A percentile compares a stretch with the other conserved stretches of the same genome.
Conservation (phyloP, 1,140 invertebrate genomes). For the Cherax destructor region DNA sequence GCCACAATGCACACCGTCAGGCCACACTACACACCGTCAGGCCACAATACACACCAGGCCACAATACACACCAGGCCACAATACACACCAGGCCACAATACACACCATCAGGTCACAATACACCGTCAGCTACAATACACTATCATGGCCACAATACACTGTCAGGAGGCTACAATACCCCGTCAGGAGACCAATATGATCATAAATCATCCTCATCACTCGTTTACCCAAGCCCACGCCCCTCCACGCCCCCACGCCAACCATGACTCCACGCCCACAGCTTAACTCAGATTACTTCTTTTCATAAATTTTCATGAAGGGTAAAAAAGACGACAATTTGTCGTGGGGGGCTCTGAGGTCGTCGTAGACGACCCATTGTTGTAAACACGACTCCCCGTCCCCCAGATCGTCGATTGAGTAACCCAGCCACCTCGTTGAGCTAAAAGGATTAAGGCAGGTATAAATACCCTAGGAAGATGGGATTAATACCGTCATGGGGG, state of each 20-base stretch:
- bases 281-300: conserved; percentile 22
- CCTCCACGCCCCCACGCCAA: too few species aligned
- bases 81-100: too few species aligned
- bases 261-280: conserved; percentile 6
- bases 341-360: not conserved
- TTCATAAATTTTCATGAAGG: conserved; percentile 10
- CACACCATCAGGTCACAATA: too few species aligned
- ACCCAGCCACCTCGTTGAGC: conserved; percentile 18
- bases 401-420: conserved; percentile 12
- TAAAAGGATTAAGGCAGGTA: conserved; percentile 32
- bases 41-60: too few species aligned
- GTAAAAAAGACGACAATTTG: conserved; percentile 11
- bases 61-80: too few species aligned
- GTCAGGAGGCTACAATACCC: not conserved
- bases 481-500: conserved; percentile 6
- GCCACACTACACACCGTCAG: too few species aligned
- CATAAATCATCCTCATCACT: conserved; percentile 27
- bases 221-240: not conserved
- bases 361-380: not conserved
- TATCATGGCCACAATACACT: too few species aligned
- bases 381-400: not conserved
- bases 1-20: too few species aligned
- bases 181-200: not conserved
- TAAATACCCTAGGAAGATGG: conserved; percentile 14
- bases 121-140: too few species aligned